phyloP scores from a whole-genome alignment of 2,113 vertebrate species.

The Polypterus bichir region DNA sequence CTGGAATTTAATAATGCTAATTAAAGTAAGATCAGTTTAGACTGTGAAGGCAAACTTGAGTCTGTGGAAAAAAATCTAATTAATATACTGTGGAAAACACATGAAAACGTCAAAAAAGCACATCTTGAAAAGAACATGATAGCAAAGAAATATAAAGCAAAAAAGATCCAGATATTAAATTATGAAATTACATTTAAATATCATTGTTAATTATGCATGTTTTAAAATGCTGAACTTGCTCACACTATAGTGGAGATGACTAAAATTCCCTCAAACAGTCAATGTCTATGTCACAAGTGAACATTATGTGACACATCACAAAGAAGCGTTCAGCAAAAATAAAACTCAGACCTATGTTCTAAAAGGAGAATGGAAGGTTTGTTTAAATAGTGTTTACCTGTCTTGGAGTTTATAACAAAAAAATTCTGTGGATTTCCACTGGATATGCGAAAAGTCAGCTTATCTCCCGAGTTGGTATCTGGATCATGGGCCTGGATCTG shows the following conservation, averaged over 20 bases:
- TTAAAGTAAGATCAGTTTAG: too few species aligned
- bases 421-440: slow-evolving; percentile 96
- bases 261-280: neutral
- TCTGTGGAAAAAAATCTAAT: neutral
- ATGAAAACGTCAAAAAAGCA: neutral
- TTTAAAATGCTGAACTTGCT: too few species aligned
- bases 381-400: slow-evolving; percentile 51
- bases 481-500: slow-evolving; percentile 90
- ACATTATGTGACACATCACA: too few species aligned
- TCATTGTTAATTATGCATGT: too few species aligned
- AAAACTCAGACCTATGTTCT: neutral
- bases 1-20: too few species aligned
- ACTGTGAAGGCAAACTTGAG: neutral
- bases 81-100: neutral
- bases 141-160: neutral
- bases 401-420: slow-evolving; percentile 78
- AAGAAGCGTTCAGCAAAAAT: too few species aligned
- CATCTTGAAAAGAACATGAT: neutral
- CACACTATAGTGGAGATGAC: neutral
- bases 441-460: slow-evolving; percentile 72
- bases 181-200: too few species aligned
- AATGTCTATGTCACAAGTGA: neutral
- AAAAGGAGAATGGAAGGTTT: neutral
- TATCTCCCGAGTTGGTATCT: slow-evolving; percentile 58
- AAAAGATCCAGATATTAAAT: neutral